A percentile compares a stretch with the other conserved stretches of the same genome.
Conservation (phyloP, 1,140 invertebrate genomes). For the Eriosoma lanigerum region DNA sequence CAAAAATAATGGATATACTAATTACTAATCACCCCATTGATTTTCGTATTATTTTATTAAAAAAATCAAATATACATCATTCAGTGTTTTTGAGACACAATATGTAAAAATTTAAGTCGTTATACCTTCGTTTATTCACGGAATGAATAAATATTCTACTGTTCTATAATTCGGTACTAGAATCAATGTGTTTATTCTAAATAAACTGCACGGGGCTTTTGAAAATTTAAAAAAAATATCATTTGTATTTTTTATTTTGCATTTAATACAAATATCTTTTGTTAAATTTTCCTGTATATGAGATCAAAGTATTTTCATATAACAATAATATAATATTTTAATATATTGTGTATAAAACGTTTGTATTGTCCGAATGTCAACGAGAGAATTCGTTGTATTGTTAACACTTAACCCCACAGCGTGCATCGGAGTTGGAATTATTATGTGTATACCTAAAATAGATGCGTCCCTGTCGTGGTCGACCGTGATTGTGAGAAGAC, state of each 20-base stretch:
- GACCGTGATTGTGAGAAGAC: background rate
- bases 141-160: no score
- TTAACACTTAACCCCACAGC: constrained; percentile 28
- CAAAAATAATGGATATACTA: no score
- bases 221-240: constrained; percentile 3
- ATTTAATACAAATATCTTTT: constrained; percentile 25
- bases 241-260: background rate
- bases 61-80: no score
- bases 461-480: constrained; percentile 12
- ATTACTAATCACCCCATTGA: no score
- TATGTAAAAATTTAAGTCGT: no score
- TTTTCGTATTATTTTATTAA: no score
- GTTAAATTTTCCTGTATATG: constrained; percentile 3
- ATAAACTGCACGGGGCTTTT: background rate
- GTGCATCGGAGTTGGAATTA: background rate
- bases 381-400: constrained; percentile 41
- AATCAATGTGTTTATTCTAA: no score
- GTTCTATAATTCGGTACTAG: no score
- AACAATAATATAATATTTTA: background rate
- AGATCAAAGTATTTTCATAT: background rate
- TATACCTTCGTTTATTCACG: no score
- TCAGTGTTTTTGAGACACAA: no score
- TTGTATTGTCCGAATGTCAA: constrained; percentile 48
- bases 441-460: constrained; percentile 23
- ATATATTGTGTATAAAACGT: background rate